Conservation (phyloP, 1,140 invertebrate species). For the Luehdorfia chinensis region DNA sequence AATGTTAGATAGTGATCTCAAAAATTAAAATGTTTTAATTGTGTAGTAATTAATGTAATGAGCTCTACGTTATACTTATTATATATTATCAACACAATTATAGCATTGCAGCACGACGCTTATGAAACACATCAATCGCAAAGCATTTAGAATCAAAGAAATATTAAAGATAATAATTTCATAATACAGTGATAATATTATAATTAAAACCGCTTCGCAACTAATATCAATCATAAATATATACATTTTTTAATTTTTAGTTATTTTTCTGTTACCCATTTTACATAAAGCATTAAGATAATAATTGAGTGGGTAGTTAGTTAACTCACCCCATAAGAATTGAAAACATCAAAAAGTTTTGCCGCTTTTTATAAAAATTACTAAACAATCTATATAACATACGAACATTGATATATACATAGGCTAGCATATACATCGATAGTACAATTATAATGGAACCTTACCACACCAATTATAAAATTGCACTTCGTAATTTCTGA, state of each 20-base stretch:
- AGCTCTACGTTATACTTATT: too few species aligned
- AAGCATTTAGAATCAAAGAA: not conserved
- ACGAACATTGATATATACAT: not conserved
- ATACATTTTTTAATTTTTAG: too few species aligned
- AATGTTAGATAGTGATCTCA: too few species aligned
- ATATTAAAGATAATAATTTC: not conserved
- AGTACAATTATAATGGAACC: too few species aligned
- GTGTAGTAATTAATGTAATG: too few species aligned
- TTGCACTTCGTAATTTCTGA: not conserved
- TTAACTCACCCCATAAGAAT: not conserved
- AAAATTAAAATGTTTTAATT: not conserved
- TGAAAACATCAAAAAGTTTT: not conserved
- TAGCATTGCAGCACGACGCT: slow-evolving; percentile 23
- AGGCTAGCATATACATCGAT: not conserved
- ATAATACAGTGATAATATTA: not conserved
- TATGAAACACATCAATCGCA: not conserved
- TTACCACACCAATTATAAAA: not conserved
- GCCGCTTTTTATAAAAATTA: not conserved
- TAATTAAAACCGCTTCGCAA: not conserved
- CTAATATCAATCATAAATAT: not conserved
- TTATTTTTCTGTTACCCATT: too few species aligned
- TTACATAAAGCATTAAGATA: not conserved
- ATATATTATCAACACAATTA: slow-evolving; percentile 4
- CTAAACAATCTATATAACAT: not conserved
- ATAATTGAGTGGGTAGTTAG: not conserved